Percentiles rank a stretch among this genome's conserved stretches.
phyloP scores from a whole-genome alignment of 2,113 vertebrate species.

The Ictidomys tridecemlineatus region DNA sequence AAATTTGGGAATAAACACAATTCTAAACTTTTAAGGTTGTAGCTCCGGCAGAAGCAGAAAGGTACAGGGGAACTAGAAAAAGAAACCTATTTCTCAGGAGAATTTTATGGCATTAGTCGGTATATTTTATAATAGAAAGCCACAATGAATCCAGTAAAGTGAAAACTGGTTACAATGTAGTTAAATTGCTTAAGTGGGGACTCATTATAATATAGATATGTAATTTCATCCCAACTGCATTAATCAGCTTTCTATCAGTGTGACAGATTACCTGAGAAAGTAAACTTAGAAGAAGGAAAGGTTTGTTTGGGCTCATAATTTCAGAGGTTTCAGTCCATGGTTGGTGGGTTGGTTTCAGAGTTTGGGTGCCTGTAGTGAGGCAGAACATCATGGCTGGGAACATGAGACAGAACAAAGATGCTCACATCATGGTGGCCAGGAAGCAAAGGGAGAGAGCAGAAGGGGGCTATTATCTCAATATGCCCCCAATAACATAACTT shows the following conservation, averaged over 20 bases:
- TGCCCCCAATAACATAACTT: background rate
- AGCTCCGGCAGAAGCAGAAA: background rate
- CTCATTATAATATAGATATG: background rate
- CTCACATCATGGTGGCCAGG: background rate
- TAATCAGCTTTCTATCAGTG: background rate
- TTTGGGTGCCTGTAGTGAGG: background rate
- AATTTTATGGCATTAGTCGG: background rate
- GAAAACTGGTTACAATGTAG: background rate
- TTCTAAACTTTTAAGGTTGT: background rate
- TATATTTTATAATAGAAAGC: background rate
- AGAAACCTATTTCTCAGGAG: background rate
- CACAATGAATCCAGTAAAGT: background rate
- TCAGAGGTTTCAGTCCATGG: background rate
- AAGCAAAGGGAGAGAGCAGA: background rate
- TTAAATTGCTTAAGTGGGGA: background rate
- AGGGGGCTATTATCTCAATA: background rate
- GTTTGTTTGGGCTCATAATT: background rate
- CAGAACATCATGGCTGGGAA: background rate
- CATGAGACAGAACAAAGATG: background rate
- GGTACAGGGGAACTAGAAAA: background rate
- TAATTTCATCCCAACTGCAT: background rate
- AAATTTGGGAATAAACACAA: slow-evolving; percentile 31
- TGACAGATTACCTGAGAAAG: background rate
- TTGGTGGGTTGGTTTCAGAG: background rate
- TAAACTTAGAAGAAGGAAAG: background rate